Evolutionary conservation across 1,140 invertebrate genomes (phyloP), one percentile per base, ranked within the genome.

Genomic region (Tenebrio molitor): DNA sequence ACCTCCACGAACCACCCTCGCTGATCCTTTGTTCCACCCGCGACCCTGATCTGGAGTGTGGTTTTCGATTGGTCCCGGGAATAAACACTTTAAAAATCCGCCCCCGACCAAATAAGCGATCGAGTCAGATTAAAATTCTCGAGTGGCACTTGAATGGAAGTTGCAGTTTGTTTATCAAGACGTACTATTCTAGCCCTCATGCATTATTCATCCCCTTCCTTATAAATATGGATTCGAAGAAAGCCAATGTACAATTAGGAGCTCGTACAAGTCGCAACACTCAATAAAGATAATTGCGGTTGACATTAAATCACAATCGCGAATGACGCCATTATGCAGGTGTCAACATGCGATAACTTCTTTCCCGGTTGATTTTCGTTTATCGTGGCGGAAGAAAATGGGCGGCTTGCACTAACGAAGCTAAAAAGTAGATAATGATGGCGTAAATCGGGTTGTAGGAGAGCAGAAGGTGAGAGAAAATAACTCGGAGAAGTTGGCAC

Each of bases 221-320:
- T 19, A 50, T 50, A 19, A 50, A 50, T 50, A 50, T 50, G 15
- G 15, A 50, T 19, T 50, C 19, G 16, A 21, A 50, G 15, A 19
- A 50, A 21, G 44, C 15, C n/a, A 50, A 50, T 19, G 44, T 50
- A 50, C 44, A 50, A 50, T 50, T 50, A 17, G 29, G 44, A 21
- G 17, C 17, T 17, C n/a, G 0, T 21, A 21, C 7, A 50, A 50
- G 44, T 50, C 4, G 7, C 44, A 50, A 14, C 44, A 50, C n/a
- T 21, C n/a, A n/a, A n/a, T n/a, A n/a, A 50, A 23, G 44, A 50
- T 50, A 50, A 50, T 50, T 50, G 44, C 44, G 23, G 19, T 10
- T 19, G 17, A 50, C 44, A 50, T 50, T 21, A 19, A 50, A 50
- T 19, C 12, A 17, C 17, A 19, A 50, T 12, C 14, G 19, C 44